Conservation (phyloP, 2,113 vertebrate genomes). For the Paracanthobrama guichenoti region DNA sequence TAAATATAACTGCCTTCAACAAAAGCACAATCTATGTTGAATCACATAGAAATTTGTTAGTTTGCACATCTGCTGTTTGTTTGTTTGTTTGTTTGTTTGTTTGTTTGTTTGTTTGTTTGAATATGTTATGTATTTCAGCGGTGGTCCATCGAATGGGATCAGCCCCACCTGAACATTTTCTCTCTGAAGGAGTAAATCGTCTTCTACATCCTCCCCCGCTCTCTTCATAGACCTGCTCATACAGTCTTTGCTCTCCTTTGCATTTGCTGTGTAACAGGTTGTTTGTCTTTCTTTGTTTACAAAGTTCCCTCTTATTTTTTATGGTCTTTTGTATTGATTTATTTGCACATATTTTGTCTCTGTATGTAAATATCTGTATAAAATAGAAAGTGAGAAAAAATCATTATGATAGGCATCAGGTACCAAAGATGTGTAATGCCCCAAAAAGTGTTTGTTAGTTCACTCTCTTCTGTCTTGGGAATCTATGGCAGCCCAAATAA, state of each 20-base stretch:
- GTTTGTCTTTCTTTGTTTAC: background rate
- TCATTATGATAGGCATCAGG: background rate
- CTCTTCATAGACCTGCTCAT: constrained; percentile 70
- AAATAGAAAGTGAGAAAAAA: background rate
- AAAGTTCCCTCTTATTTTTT: background rate
- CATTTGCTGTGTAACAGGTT: too few species aligned
- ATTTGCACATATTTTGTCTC: background rate
- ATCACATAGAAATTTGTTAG: too few species aligned
- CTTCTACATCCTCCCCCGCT: constrained; percentile 58
- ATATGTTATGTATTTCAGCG: constrained; percentile 52
- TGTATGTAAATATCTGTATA: background rate
- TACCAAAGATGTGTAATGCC: background rate
- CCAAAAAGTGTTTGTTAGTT: background rate
- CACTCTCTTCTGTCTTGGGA: background rate
- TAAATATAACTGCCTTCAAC: background rate
- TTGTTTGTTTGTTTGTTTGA: too few species aligned
- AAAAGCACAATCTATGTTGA: background rate
- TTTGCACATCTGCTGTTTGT: too few species aligned
- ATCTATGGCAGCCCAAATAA: background rate
- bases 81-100: too few species aligned
- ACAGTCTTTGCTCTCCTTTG: background rate
- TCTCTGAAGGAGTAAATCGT: constrained; percentile 74
- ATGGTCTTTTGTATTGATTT: background rate
- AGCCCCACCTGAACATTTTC: constrained; percentile 75
- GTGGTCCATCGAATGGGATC: constrained; percentile 72